A percentile compares a stretch with the other conserved stretches of the same genome.
phyloP scores from a whole-genome alignment of 2,797 vertebrate species.

The Sternarchorhynchus goeldii region DNA sequence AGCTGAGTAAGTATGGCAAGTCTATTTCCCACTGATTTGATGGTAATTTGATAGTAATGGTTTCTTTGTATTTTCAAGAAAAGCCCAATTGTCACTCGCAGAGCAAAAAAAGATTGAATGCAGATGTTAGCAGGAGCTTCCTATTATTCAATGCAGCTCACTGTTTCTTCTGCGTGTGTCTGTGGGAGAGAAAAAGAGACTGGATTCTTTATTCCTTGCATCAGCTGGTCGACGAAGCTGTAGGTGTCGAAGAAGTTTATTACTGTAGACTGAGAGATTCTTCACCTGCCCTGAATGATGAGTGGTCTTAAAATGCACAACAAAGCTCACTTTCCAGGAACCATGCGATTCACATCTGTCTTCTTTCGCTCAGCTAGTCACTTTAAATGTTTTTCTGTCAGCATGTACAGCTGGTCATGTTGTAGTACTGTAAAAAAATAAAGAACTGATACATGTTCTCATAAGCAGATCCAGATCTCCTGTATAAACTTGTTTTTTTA shows the following conservation, averaged over 20 bases:
- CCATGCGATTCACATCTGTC: too few relatives aligned
- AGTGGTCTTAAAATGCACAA: background rate
- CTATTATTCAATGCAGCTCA: conserved; percentile 34
- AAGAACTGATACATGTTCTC: too few relatives aligned
- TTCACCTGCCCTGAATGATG: too few relatives aligned
- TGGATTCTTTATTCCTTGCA: background rate
- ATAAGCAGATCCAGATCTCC: too few relatives aligned
- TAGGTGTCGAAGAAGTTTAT: background rate
- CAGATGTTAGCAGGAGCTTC: conserved; percentile 11
- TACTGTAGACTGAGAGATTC: background rate
- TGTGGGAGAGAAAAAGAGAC: background rate
- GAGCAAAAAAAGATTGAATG: conserved; percentile 33
- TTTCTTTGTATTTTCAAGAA: conserved; percentile 21
- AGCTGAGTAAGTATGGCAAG: conserved; percentile 29
- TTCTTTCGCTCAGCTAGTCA: too few relatives aligned
- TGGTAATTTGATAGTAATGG: conserved; percentile 11
- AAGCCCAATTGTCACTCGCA: conserved; percentile 7
- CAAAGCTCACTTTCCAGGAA: background rate
- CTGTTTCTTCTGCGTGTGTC: conserved; percentile 32
- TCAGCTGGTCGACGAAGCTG: too few relatives aligned
- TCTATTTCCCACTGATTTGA: conserved; percentile 30
- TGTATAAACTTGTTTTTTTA: too few relatives aligned
- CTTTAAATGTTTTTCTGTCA: too few relatives aligned
- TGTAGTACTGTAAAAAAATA: too few relatives aligned
- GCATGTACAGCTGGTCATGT: too few relatives aligned